phyloP scores from a whole-genome alignment of 1,140 invertebrate species.

The Cephus cinctus region DNA sequence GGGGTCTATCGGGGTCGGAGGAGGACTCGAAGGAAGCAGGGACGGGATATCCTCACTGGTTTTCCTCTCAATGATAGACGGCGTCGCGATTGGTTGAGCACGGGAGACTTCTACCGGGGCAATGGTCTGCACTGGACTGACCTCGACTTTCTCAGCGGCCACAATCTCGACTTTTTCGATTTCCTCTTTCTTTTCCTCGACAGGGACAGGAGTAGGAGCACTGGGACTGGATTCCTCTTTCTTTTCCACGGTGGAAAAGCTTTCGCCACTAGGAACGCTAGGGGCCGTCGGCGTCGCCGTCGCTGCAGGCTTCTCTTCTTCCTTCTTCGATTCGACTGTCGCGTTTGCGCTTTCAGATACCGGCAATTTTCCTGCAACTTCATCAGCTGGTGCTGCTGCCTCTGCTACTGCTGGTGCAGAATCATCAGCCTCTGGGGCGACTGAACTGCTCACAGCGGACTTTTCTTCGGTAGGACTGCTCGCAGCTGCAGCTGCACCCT shows the following conservation, averaged over 20 bases:
- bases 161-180: conserved; percentile 37
- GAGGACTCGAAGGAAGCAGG: conserved; percentile 49
- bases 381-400: conserved; percentile 19
- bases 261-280: too few relatives aligned
- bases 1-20: conserved; percentile 52
- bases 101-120: conserved; percentile 19
- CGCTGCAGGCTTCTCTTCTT: conserved; percentile 29
- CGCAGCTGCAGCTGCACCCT: conserved; percentile 23
- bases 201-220: conserved; percentile 31
- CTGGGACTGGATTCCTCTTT: conserved; percentile 33
- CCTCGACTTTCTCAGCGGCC: conserved; percentile 43
- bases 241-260: conserved; percentile 31
- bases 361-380: too few relatives aligned
- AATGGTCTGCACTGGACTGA: conserved; percentile 38
- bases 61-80: conserved; percentile 56
- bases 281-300: conserved; percentile 19
- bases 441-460: conserved; percentile 44
- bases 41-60: conserved; percentile 53
- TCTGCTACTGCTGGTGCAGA: conserved; percentile 6
- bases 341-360: background rate
- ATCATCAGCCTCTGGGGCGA: conserved; percentile 36
- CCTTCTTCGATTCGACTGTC: conserved; percentile 14
- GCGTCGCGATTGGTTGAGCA: conserved; percentile 34
- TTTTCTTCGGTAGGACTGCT: conserved; percentile 41
- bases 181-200: conserved; percentile 35